phyloP scores from a whole-genome alignment of 2,113 vertebrate species.

The human (Homo sapiens) region GRCh38 chr7:71451001-71451500 shows the following conservation, averaged over 20 bases:
- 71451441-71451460: neutral
- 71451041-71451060: too few species aligned
- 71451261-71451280: neutral
- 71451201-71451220: neutral
- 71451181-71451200: too few species aligned
- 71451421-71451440: constrained; percentile 5
- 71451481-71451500: constrained; percentile 45
- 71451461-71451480: neutral
- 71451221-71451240: neutral
- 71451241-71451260: neutral
- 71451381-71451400: constrained; percentile 28
- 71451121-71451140: too few species aligned
- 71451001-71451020: too few species aligned
- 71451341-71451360: neutral
- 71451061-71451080: too few species aligned
- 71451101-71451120: too few species aligned
- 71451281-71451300: neutral
- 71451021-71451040: too few species aligned
- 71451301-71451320: neutral
- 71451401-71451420: neutral
- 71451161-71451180: too few species aligned
- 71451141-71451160: too few species aligned
- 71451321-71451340: neutral
- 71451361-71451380: neutral
- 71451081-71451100: too few species aligned